Conservation (phyloP, 2,888 invertebrate species). For the Imbricaverruca yamaguchii region DNA sequence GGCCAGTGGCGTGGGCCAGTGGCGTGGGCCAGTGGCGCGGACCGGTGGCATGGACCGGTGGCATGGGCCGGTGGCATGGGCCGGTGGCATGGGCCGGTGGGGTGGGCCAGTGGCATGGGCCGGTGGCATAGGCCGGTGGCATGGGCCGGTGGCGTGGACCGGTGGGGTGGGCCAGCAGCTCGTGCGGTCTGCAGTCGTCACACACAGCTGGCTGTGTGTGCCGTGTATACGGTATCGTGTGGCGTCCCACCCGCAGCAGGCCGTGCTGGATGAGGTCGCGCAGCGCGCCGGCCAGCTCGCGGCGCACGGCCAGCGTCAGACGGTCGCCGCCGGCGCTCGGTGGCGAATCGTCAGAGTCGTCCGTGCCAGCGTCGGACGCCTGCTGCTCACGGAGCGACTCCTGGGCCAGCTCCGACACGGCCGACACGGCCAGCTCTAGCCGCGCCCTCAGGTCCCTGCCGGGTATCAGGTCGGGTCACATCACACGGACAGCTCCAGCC, state of each 20-base stretch:
- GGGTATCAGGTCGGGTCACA: conserved; percentile 50
- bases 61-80: no score
- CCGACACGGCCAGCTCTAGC: conserved; percentile 73
- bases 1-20: no score
- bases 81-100: no score
- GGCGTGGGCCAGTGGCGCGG: no score
- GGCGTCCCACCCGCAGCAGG: conserved; percentile 44
- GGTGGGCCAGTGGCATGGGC: no score
- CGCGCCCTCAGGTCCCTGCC: conserved; percentile 78
- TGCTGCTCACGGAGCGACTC: conserved; percentile 49
- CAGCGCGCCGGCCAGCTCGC: conserved; percentile 82
- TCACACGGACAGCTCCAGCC: conserved; percentile 70
- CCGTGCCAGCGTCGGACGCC: conserved; percentile 44
- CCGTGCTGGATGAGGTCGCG: conserved; percentile 93
- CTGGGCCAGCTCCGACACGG: conserved; percentile 54
- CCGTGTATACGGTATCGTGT: no score
- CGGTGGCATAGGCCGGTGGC: no score
- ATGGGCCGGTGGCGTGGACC: no score
- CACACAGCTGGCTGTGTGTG: no score
- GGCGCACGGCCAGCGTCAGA: conserved; percentile 78
- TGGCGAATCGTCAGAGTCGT: conserved; percentile 49
- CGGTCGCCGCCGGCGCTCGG: conserved; percentile 60
- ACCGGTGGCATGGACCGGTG: no score
- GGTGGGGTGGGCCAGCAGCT: no score
- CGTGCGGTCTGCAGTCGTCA: no score